Base-by-base conservation (phyloP, 2,797 vertebrate genomes). In the Lates japonicus region DNA sequence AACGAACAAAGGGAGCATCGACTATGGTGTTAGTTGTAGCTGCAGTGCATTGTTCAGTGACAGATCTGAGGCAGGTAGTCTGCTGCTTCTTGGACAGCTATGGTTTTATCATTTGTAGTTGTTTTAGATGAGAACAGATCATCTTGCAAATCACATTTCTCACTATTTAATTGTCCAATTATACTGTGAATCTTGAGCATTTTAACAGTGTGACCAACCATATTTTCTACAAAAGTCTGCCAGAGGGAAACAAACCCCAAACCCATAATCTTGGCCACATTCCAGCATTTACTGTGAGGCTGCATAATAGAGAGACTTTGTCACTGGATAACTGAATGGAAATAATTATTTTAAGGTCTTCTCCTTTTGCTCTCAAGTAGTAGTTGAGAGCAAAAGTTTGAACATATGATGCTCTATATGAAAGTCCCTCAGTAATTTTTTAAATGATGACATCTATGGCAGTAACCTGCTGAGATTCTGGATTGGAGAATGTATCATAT, bases 71-170 rank as follows among this genome's bases (percentile, higher is more conserved):
- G 73, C 29, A 65, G 65, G 22, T 54, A 41, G 33, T 44, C 9
- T 35, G 29, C n/a, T 14, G 31, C 41, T 67, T 49, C 33, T 10
- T 35, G 7, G 9, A 7, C 5, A 39, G 7, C 39, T 41, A 1
- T 16, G 35, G 17, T 19, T 67, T 60, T 19, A 29, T 66, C 19
- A 59, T 60, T 39, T 39, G 39, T 9, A 39, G 8, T 74, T 62
- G 52, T 59, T 81, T 74, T 14, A 51, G 51, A 65, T 29, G 10
- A n/a, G 29, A 58, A 20, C 7, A 25, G 44, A 76, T 42, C 14
- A 41, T 44, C 3, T 48, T 60, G 35, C 31, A 71, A 70, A 78
- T 81, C 64, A 39, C 57, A 51, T 74, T 67, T 52, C 58, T 33
- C n/a, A 4, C 19, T 4, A 2, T 49, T 48, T 44, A 17, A 37